phyloP scores from a whole-genome alignment of 2,888 invertebrate genomes.

The Diarsia rubi region DNA sequence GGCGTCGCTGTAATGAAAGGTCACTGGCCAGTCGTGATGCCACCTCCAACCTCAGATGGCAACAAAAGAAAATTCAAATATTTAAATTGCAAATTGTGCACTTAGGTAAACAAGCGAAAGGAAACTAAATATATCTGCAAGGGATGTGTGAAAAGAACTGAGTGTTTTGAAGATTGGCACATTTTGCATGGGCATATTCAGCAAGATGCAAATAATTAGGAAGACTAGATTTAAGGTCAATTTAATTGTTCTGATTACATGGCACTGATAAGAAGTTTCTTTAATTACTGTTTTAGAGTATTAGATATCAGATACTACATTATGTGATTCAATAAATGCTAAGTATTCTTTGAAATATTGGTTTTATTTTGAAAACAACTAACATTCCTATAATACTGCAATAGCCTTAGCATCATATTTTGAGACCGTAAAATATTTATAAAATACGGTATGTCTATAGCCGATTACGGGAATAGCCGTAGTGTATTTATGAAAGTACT shows the following conservation, averaged over 20 bases:
- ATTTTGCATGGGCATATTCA: constrained; percentile 14
- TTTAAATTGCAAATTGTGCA: neutral
- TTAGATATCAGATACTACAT: constrained; percentile 3
- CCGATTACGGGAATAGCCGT: neutral
- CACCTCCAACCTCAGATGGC: constrained; percentile 1
- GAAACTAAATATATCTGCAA: constrained; percentile 13
- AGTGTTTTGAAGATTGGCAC: constrained; percentile 1
- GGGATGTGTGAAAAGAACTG: constrained; percentile 13
- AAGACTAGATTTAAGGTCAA: constrained; percentile 1
- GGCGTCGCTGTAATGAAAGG: neutral
- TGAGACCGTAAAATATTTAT: constrained; percentile 4
- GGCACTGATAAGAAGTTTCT: constrained; percentile 5
- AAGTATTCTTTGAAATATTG: neutral
- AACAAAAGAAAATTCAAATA: constrained; percentile 3
- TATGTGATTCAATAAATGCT: constrained; percentile 1
- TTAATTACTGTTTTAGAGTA: neutral
- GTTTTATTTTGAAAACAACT: constrained; percentile 6
- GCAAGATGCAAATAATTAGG: neutral
- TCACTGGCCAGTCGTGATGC: constrained; percentile 3
- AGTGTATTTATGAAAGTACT: constrained; percentile 5
- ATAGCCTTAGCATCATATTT: constrained; percentile 5
- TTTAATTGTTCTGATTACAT: constrained; percentile 1
- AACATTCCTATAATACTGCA: neutral
- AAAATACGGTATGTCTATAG: constrained; percentile 1
- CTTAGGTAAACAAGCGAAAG: constrained; percentile 2